phyloP scores from a whole-genome alignment of 2,888 invertebrate species.

The Sarcophaga carnaria region DNA sequence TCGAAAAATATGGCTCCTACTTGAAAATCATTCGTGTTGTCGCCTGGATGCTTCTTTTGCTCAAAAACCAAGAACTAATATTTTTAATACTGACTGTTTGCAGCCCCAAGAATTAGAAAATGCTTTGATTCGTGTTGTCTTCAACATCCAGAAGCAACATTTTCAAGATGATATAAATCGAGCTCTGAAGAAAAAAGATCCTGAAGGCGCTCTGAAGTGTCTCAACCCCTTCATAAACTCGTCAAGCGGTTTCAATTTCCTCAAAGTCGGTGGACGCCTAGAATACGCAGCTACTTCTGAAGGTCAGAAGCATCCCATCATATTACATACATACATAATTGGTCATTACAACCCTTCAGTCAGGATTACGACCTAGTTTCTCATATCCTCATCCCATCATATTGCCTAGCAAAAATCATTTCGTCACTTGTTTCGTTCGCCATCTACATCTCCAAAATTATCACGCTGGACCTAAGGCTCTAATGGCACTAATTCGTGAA shows the following conservation, averaged over 20 bases:
- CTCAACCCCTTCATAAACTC: too few species aligned
- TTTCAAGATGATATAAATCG: too few species aligned
- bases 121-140: too few species aligned
- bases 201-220: too few species aligned
- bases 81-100: background rate
- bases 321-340: too few species aligned
- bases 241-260: too few species aligned
- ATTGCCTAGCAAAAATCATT: slow-evolving; percentile 1
- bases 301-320: background rate
- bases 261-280: background rate
- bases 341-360: too few species aligned
- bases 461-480: too few species aligned
- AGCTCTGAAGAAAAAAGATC: too few species aligned
- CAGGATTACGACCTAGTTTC: too few species aligned
- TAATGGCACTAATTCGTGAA: too few species aligned
- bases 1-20: slow-evolving; percentile 31
- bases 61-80: background rate
- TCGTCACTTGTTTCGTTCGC: background rate
- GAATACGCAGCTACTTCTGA: slow-evolving; percentile 11
- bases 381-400: background rate
- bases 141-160: too few species aligned
- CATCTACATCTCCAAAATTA: background rate
- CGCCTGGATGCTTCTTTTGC: slow-evolving; percentile 53
- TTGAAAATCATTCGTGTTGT: slow-evolving; percentile 31
- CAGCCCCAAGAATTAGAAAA: slow-evolving; percentile 4